Evolutionary conservation across 2,113 vertebrate genomes (phyloP).

Genomic region (Phaetusa simplex): DNA sequence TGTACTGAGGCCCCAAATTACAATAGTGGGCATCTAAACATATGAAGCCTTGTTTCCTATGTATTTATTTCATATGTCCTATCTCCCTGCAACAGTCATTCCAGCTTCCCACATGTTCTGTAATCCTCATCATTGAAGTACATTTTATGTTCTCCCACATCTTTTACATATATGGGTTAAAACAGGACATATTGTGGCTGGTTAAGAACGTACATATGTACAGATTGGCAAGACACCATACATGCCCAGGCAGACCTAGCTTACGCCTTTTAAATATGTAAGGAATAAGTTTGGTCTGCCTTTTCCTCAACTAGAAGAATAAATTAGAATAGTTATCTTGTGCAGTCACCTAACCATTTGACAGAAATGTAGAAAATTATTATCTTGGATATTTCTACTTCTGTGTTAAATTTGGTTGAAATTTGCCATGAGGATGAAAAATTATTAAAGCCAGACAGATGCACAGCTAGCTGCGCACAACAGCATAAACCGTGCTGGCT

Average conservation of each 20-base stretch:
- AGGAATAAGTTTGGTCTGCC: background rate
- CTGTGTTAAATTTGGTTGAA: background rate
- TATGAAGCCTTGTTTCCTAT: background rate
- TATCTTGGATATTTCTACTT: background rate
- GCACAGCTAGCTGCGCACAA: background rate
- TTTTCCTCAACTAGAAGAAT: background rate
- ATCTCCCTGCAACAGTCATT: background rate
- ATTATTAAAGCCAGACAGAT: background rate
- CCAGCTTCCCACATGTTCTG: background rate
- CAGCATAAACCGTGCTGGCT: background rate
- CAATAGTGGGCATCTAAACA: background rate
- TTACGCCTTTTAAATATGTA: background rate
- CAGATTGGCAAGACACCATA: background rate
- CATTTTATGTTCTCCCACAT: background rate
- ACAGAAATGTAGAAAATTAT: background rate
- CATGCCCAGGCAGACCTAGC: background rate
- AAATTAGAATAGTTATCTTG: background rate
- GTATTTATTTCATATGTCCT: background rate
- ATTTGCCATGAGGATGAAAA: background rate
- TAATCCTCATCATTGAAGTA: background rate
- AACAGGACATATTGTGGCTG: background rate
- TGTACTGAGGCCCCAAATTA: background rate
- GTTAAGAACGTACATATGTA: background rate
- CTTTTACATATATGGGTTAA: background rate
- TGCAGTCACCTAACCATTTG: background rate